These are phyloP conservation scores for Drosophila sp. DNA, from an alignment of 1,140 invertebrate species.

Conservation along the genomic window DNA sequence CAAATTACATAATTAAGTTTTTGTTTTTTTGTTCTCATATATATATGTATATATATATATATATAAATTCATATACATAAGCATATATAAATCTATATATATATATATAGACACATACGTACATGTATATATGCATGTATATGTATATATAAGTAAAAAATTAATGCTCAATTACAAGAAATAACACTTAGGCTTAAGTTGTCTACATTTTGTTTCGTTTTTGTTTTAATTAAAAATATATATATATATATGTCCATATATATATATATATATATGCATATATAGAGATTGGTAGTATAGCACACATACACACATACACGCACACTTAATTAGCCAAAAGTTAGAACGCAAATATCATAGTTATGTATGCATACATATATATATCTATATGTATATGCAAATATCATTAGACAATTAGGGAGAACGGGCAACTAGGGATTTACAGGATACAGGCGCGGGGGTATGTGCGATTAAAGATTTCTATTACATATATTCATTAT, in stretches of 20 bases:
- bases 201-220: constrained; percentile 50
- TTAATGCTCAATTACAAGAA: constrained; percentile 80
- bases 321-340: constrained; percentile 13
- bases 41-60: constrained; percentile 30
- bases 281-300: constrained; percentile 25
- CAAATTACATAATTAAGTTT: constrained; percentile 59
- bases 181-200: constrained; percentile 79
- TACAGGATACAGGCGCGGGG: background rate
- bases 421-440: background rate
- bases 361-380: background rate
- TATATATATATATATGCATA: constrained; percentile 12
- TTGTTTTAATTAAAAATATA: constrained; percentile 62
- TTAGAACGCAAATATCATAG: constrained; percentile 11
- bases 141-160: constrained; percentile 63
- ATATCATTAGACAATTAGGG: constrained; percentile 18
- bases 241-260: constrained; percentile 30
- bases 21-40: constrained; percentile 22
- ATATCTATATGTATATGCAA: constrained; percentile 18
- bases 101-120: constrained; percentile 26
- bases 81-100: background rate
- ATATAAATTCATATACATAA: background rate
- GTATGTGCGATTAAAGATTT: constrained; percentile 2
- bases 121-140: background rate
- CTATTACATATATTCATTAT: constrained; percentile 8
- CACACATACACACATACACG: constrained; percentile 10